phyloP scores from a whole-genome alignment of 2,888 invertebrate genomes.

The Torymus tubicola region DNA sequence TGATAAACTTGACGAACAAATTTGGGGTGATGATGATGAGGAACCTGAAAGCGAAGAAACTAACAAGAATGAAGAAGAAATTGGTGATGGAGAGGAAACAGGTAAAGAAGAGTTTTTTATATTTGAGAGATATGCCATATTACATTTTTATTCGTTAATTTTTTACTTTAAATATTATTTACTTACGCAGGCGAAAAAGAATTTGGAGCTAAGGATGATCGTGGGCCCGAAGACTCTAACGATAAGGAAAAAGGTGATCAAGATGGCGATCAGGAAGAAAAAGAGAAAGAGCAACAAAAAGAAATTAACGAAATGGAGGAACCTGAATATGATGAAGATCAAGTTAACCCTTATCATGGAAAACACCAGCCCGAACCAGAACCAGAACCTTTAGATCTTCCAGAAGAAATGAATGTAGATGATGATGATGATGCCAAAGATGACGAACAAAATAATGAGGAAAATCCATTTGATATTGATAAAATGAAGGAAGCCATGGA shows the following conservation, averaged over 20 bases:
- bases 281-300: constrained; percentile 79
- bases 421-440: constrained; percentile 83
- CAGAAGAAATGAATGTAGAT: constrained; percentile 90
- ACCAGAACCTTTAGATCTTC: constrained; percentile 91
- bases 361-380: constrained; percentile 87
- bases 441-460: constrained; percentile 79
- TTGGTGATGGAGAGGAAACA: constrained; percentile 84
- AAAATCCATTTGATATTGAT: constrained; percentile 92
- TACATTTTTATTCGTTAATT: neutral
- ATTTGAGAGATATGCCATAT: neutral
- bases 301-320: constrained; percentile 92
- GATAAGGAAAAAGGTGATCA: constrained; percentile 54
- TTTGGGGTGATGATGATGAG: constrained; percentile 87
- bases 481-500: constrained; percentile 81
- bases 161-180: neutral
- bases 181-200: constrained; percentile 76
- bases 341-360: constrained; percentile 89
- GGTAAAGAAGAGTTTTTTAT: constrained; percentile 77
- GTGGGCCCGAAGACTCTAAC: constrained; percentile 64
- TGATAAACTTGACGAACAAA: constrained; percentile 87
- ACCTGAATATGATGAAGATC: constrained; percentile 85
- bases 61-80: constrained; percentile 79
- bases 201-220: constrained; percentile 75
- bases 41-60: constrained; percentile 80
- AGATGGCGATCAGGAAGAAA: constrained; percentile 61